Evolutionary conservation across 2,888 invertebrate species (phyloP).

Genomic region (Pristionchus exspectatus): DNA sequence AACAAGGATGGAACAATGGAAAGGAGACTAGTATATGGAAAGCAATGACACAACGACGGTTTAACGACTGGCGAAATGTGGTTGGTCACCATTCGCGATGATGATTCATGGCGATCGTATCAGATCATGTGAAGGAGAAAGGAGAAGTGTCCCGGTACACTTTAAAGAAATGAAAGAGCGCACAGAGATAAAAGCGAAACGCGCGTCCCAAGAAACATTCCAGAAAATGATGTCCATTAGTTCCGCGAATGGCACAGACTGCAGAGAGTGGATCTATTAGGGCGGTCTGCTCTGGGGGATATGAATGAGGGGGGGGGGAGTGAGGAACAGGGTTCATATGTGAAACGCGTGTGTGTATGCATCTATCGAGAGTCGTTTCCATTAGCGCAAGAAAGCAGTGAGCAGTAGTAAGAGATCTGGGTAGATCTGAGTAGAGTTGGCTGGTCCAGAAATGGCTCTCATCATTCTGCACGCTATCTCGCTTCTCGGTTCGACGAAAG

Average conservation of each 20-base stretch:
- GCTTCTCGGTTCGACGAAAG: background rate
- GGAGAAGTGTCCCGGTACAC: background rate
- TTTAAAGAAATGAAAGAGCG: background rate
- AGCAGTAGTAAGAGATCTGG: background rate
- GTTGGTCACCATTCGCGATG: background rate
- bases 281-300: background rate
- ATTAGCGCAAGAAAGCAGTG: background rate
- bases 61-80: background rate
- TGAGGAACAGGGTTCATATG: constrained; percentile 41
- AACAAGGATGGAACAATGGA: background rate
- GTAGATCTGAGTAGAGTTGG: background rate
- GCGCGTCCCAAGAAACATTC: background rate
- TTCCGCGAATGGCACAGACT: background rate
- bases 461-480: too few species aligned
- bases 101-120: background rate
- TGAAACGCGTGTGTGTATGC: background rate
- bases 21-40: background rate
- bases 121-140: background rate
- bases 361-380: background rate
- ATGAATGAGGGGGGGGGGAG: background rate
- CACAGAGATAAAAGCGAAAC: background rate
- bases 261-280: constrained; percentile 28
- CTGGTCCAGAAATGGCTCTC: too few species aligned
- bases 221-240: constrained; percentile 13
- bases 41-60: background rate